Conservation (phyloP, 1,140 invertebrate genomes). For the Spodoptera frugiperda region DNA sequence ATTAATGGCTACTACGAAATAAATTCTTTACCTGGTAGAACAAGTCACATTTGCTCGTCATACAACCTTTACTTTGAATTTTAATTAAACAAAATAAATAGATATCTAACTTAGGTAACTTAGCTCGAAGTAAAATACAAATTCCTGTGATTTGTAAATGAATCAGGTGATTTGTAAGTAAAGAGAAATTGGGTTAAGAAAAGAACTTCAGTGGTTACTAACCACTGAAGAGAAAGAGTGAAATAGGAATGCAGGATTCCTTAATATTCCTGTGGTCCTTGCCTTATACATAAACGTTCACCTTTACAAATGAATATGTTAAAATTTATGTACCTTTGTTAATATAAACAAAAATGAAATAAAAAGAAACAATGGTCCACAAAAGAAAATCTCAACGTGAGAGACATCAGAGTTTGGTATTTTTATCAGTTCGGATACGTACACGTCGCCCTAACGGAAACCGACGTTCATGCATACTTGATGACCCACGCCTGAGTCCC, state of each 20-base stretch:
- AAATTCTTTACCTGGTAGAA: conserved; percentile 11
- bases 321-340: too few species aligned
- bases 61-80: background rate
- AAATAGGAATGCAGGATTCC: background rate
- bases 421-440: conserved; percentile 50
- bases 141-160: too few species aligned
- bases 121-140: too few species aligned
- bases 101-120: too few species aligned
- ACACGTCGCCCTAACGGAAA: conserved; percentile 59
- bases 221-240: too few species aligned
- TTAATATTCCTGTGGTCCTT: too few species aligned
- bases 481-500: conserved; percentile 56
- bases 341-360: background rate
- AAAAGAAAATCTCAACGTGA: conserved; percentile 22
- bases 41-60: background rate
- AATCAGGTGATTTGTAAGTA: too few species aligned
- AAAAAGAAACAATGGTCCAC: conserved; percentile 33
- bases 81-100: too few species aligned
- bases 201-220: background rate
- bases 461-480: conserved; percentile 67
- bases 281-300: too few species aligned
- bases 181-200: background rate
- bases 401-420: conserved; percentile 11
- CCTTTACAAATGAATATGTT: too few species aligned
- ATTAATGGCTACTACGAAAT: conserved; percentile 10